Percentiles rank a stretch among this genome's conserved stretches.
Conservation (phyloP, 2,888 invertebrate species). For the Sepioteuthis lessoniana region DNA sequence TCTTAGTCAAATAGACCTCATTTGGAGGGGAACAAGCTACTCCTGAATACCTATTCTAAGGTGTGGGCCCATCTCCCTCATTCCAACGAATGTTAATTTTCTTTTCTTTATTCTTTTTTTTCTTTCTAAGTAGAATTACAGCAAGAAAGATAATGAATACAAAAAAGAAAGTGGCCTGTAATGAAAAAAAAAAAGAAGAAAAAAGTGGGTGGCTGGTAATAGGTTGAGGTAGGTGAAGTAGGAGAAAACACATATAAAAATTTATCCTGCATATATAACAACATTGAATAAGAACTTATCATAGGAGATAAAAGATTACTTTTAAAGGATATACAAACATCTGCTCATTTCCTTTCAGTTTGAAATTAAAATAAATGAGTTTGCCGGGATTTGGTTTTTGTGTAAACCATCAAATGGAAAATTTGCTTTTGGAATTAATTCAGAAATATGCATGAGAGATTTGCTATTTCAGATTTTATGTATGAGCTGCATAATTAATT, state of each 20-base stretch:
- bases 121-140: background rate
- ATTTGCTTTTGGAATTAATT: conserved; percentile 4
- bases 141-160: conserved; percentile 33
- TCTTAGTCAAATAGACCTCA: conserved; percentile 33
- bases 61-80: conserved; percentile 33
- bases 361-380: conserved; percentile 33
- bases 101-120: background rate
- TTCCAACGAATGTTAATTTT: conserved; percentile 14
- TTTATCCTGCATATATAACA: conserved; percentile 11
- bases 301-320: background rate
- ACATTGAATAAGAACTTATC: background rate
- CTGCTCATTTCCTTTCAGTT: conserved; percentile 1
- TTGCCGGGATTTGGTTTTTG: background rate
- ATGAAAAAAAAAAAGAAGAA: background rate
- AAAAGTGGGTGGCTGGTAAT: background rate
- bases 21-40: conserved; percentile 33
- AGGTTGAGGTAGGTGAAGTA: background rate
- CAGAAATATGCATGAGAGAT: background rate
- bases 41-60: conserved; percentile 33
- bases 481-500: conserved; percentile 3
- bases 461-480: conserved; percentile 1
- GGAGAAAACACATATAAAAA: background rate
- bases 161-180: background rate
- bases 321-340: conserved; percentile 33
- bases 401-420: conserved; percentile 20